These are phyloP conservation scores for Trachurus trachurus DNA, from an alignment of 2,797 vertebrate genomes.

Conservation along the genomic window DNA sequence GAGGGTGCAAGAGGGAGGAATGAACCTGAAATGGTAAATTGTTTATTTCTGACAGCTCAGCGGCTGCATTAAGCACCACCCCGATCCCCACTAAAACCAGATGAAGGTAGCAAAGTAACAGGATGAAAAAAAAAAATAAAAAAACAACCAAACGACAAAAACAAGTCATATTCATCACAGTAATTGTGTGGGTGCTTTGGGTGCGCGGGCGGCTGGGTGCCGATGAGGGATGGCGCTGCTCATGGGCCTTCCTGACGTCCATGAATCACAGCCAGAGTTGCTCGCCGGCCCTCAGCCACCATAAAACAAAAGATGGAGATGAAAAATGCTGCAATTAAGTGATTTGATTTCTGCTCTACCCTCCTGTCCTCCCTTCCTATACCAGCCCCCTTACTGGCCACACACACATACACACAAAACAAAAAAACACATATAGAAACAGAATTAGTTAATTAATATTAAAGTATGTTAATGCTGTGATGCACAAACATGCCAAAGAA, in stretches of 20 bases:
- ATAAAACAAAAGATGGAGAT: slow-evolving; percentile 99
- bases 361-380: slow-evolving; percentile 80
- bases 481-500: slow-evolving; percentile 81
- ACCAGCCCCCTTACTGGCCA: slow-evolving; percentile 70
- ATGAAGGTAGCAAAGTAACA: slow-evolving; percentile 65
- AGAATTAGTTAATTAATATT: neutral
- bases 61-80: slow-evolving; percentile 90
- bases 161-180: slow-evolving; percentile 99
- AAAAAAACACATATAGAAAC: slow-evolving; percentile 75
- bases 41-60: slow-evolving; percentile 78
- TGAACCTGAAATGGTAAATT: slow-evolving; percentile 70
- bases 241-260: slow-evolving; percentile 92
- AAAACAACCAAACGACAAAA: slow-evolving; percentile 94
- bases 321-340: slow-evolving; percentile 99
- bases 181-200: slow-evolving; percentile 98
- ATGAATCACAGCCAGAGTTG: slow-evolving; percentile 98
- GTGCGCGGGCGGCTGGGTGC: slow-evolving; percentile 89
- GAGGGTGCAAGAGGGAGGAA: slow-evolving; percentile 61
- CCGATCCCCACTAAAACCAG: slow-evolving; percentile 48
- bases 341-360: slow-evolving; percentile 97
- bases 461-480: neutral
- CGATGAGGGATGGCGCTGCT: slow-evolving; percentile 99
- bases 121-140: slow-evolving; percentile 61
- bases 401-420: slow-evolving; percentile 65
- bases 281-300: slow-evolving; percentile 94